Evolutionary conservation across 2,113 vertebrate genomes (phyloP), one percentile per base, ranked within the genome.

Genomic region (Lepidothrix coronata): DNA sequence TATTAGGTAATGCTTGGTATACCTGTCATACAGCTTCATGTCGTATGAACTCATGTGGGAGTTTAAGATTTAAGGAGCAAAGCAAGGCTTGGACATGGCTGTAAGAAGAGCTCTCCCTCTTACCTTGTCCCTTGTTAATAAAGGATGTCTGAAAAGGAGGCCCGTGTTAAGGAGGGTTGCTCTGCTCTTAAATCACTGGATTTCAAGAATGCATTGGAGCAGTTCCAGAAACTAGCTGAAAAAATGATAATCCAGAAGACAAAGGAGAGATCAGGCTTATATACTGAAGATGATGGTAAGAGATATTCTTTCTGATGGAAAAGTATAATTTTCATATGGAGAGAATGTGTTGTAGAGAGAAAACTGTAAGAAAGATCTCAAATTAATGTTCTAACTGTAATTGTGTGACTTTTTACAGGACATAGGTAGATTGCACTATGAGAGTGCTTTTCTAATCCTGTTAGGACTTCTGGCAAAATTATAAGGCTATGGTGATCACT

Each of bases 201-300:
- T 80, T 98, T 98, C 94, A 95, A 51, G 85, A 33, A 19, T 61
- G 73, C 97, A 73, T 93, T 98, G 88, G 80, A 88, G 23, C 55
- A 73, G 23, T 97, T 98, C 85, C 85, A 97, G 81, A 57, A 85
- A 46, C 54, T 98, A 92, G 78, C 97, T 65, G 97, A 97, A 89
- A 88, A 61, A 65, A 70, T 68, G 19, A 86, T 93, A 9, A 33
- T 31, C 30, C 97, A 97, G 93, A 98, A 97, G 88, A 97, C 39
- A 74, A 94, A 97, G 22, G 91, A 97, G 92, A 96, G 30, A 95
- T 91, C 96, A 62, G 97, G 90, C 35, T 28, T 96, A 48, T 68
- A 44, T 62, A 33, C 80, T 67, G 84, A 83, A 57, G 98, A 96
- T 80, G 87, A 96, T 57, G 97, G 97, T 98, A 97, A 97, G 97